Conservation (phyloP, 2,888 invertebrate genomes). For the Athetis lepigone region DNA sequence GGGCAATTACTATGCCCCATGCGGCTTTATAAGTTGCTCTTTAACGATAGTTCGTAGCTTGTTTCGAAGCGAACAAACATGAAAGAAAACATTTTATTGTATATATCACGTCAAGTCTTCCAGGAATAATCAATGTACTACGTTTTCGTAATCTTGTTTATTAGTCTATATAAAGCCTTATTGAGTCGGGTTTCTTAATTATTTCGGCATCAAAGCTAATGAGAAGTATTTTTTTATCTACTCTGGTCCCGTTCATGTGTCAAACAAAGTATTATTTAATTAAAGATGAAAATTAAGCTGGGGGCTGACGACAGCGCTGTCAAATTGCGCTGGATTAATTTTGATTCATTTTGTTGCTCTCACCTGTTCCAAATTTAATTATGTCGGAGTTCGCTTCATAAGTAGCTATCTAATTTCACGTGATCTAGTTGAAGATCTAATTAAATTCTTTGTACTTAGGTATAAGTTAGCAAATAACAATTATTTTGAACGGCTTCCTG, state of each 20-base stretch:
- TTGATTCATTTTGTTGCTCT: conserved; percentile 86
- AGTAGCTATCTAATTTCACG: conserved; percentile 85
- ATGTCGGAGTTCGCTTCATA: conserved; percentile 80
- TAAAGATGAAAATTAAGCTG: conserved; percentile 79
- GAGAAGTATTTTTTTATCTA: conserved; percentile 48
- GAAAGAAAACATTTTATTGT: conserved; percentile 4
- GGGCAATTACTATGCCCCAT: not conserved
- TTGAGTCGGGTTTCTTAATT: conserved; percentile 54
- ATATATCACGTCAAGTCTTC: not conserved
- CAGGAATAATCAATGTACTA: conserved; percentile 15
- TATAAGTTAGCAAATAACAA: conserved; percentile 58
- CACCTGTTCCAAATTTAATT: conserved; percentile 89
- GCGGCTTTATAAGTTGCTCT: not conserved
- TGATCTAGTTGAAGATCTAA: conserved; percentile 76
- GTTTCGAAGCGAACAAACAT: too few species aligned
- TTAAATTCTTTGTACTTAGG: conserved; percentile 80
- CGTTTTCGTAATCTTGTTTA: conserved; percentile 16
- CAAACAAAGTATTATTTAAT: conserved; percentile 78
- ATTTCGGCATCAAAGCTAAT: conserved; percentile 56
- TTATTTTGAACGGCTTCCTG: conserved; percentile 43
- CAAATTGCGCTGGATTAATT: conserved; percentile 87
- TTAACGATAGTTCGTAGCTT: not conserved
- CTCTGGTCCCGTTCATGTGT: conserved; percentile 64
- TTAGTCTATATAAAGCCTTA: conserved; percentile 24
- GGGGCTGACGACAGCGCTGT: conserved; percentile 76